Evolutionary conservation across 1,140 invertebrate genomes (phyloP).

Genomic region (Magallana ariakensis): DNA sequence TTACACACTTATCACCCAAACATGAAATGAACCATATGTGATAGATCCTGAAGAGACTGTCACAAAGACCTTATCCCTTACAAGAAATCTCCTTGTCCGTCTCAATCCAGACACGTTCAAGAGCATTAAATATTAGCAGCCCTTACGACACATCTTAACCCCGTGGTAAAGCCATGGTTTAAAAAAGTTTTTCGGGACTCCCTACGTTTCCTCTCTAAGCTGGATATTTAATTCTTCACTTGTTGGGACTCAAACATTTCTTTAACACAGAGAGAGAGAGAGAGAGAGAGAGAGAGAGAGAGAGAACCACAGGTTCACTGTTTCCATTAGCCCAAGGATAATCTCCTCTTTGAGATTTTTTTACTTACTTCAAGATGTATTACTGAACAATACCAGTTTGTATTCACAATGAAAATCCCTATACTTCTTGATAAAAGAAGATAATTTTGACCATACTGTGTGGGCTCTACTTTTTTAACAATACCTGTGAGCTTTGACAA

Average conservation of each 20-base stretch:
- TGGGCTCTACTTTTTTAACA: too few relatives aligned
- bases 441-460: too few relatives aligned
- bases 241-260: neutral
- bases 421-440: too few relatives aligned
- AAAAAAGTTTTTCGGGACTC: neutral
- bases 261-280: neutral
- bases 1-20: neutral
- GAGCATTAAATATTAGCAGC: conserved; percentile 29
- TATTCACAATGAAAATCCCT: too few relatives aligned
- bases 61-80: neutral
- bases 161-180: conserved; percentile 1
- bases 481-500: too few relatives aligned
- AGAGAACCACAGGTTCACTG: neutral
- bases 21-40: neutral
- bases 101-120: conserved; percentile 26
- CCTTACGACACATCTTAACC: conserved; percentile 21
- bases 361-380: neutral
- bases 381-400: too few relatives aligned
- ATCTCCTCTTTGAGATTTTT: neutral
- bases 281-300: too few relatives aligned
- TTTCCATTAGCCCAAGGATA: conserved; percentile 6
- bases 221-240: conserved; percentile 6
- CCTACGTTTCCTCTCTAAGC: neutral
- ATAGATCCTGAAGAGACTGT: neutral
- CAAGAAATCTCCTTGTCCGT: conserved; percentile 15